Evolutionary conservation across 1,140 invertebrate species (phyloP).

Genomic region (Sarcophaga peregrina): DNA sequence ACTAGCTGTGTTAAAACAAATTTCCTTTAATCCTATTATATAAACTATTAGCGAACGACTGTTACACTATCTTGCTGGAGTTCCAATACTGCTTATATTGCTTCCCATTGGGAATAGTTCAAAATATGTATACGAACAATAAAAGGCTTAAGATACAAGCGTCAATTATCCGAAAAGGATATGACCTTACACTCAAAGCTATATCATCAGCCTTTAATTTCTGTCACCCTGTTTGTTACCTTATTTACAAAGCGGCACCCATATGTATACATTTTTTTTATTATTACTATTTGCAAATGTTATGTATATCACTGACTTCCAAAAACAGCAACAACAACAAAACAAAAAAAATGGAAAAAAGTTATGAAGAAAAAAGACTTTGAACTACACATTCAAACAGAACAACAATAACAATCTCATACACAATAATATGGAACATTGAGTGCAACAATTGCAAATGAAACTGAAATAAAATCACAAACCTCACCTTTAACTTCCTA

Average conservation of each 20-base stretch:
- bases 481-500: conserved; percentile 65
- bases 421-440: conserved; percentile 28
- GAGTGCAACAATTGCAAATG: conserved; percentile 12
- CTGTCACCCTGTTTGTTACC: background rate
- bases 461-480: conserved; percentile 44
- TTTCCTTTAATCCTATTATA: no score
- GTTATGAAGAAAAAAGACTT: background rate
- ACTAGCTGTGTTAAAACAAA: no score
- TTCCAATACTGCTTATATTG: no score
- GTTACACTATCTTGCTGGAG: no score
- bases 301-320: background rate
- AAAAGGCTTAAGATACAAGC: no score
- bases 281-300: background rate
- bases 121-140: no score
- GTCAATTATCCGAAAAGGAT: no score
- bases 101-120: no score
- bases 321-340: background rate
- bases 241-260: conserved; percentile 16
- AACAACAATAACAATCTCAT: background rate
- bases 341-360: background rate
- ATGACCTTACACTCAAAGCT: no score
- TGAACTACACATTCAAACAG: background rate
- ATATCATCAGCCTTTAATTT: background rate
- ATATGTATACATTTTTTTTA: background rate
- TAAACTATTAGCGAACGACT: no score